These are phyloP conservation scores for Todiramphus chloris DNA, from an alignment of 2,113 vertebrate genomes.

Conservation along the genomic window DNA sequence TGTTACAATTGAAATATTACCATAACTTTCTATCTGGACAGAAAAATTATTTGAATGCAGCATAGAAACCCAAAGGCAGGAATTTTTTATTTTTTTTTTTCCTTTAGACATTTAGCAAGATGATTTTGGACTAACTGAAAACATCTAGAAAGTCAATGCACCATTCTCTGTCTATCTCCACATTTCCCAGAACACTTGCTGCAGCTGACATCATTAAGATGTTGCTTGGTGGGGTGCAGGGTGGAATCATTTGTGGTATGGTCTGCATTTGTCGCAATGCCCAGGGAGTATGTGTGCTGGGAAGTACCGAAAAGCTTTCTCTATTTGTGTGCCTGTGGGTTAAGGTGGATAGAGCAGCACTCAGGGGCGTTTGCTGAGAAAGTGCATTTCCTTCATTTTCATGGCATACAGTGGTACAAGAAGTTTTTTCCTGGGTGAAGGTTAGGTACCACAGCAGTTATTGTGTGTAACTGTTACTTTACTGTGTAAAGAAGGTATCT, in stretches of 20 bases:
- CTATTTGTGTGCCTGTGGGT: neutral
- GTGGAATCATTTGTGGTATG: rapidly evolving
- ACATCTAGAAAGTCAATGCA: neutral
- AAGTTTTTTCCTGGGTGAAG: neutral
- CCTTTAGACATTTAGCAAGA: neutral
- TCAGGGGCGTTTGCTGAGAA: neutral
- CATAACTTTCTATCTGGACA: neutral
- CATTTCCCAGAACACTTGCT: neutral
- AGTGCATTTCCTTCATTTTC: neutral
- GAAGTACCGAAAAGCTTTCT: neutral
- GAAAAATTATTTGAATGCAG: neutral
- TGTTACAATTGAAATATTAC: neutral
- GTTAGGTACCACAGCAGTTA: neutral
- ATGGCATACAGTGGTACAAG: neutral
- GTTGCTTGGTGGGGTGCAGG: rapidly evolving
- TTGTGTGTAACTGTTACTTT: neutral
- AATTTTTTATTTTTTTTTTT: neutral
- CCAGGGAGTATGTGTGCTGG: neutral
- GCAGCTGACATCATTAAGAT: neutral
- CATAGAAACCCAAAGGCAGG: neutral
- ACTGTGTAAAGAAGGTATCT: neutral
- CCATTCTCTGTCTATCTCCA: neutral
- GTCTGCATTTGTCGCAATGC: rapidly evolving
- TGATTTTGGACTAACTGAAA: neutral
- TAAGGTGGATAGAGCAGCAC: neutral